Base-by-base conservation (phyloP, 2,888 invertebrate genomes). In the Rapana venosa region DNA sequence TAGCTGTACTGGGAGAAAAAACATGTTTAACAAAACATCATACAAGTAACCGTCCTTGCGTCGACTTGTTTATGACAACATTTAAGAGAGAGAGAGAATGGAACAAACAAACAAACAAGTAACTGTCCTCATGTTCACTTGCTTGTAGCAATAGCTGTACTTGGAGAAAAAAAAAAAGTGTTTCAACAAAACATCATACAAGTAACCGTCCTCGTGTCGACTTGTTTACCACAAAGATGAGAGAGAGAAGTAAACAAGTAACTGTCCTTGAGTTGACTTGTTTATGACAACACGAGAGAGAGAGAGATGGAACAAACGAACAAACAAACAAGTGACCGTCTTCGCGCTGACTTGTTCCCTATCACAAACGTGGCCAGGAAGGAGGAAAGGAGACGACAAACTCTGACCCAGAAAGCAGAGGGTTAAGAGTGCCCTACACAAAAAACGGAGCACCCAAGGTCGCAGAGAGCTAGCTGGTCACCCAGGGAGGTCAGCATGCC, bases 91-190 rank as follows among this genome's bases (percentile, higher is more conserved):
- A 47, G 20, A 58, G n/a, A n/a, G n/a, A n/a, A n/a, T 47, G 8
- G 4, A 47, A 47, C 47, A 47, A 2, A 47, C 8, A 47, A 2
- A 47, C 47, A 47, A 47, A 47, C 47, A 47, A 47, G 47, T 85
- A 58, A 85, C 58, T 85, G 85, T 85, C 85, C 58, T 85, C 85
- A 85, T 58, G 85, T 58, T 85, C 56, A 85, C 85, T 85, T 35
- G 58, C 32, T 32, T 35, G 32, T 35, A 32, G 32, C 32, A 13
- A n/a, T 74, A n/a, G 1, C 5, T n/a, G n/a, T 22, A n/a, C 2
- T 22, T 74, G 74, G 22, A n/a, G 22, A 26, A 26, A 30, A 74
- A 11, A 74, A n/a, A 74, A 2, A 8, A 8, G 8, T 47, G 47
- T 47, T 47, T 2, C 2, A 8, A 47, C 2, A 47, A 47, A 47